Evolutionary conservation across 2,888 invertebrate species (phyloP).

Genomic region (Apomyelois bistriatella): DNA sequence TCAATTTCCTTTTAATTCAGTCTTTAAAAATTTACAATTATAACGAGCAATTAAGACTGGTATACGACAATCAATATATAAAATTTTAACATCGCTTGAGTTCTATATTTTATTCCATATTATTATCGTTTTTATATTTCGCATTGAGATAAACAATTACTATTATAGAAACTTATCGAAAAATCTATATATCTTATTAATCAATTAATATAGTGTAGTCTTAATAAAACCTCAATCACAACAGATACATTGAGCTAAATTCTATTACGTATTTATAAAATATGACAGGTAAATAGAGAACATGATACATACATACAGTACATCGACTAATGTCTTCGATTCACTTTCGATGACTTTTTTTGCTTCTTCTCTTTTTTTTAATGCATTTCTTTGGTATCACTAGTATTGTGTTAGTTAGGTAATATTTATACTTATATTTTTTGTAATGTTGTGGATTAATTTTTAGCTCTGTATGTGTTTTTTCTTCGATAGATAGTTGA

Average conservation of each 20-base stretch:
- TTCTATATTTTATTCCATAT: slow-evolving; percentile 15
- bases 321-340: too few species aligned
- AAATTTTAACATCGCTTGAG: slow-evolving; percentile 31
- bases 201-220: slow-evolving; percentile 6
- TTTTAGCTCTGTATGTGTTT: too few species aligned
- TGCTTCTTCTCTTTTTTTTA: too few species aligned
- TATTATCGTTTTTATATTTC: slow-evolving; percentile 2
- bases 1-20: slow-evolving; percentile 70
- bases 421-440: too few species aligned
- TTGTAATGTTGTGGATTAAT: too few species aligned
- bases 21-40: slow-evolving; percentile 72
- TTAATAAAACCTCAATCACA: slow-evolving; percentile 29
- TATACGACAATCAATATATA: slow-evolving; percentile 45
- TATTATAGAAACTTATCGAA: slow-evolving; percentile 7
- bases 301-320: too few species aligned
- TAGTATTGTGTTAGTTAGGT: too few species aligned
- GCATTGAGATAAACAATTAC: neutral
- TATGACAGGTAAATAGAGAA: too few species aligned
- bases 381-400: too few species aligned
- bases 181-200: slow-evolving; percentile 13
- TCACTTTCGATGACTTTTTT: too few species aligned
- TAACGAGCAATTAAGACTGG: slow-evolving; percentile 47
- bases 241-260: slow-evolving; percentile 56
- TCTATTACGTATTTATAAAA: slow-evolving; percentile 8
- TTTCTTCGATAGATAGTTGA: too few species aligned